Evolutionary conservation across 2,888 invertebrate species (phyloP).

Genomic region (Pyrgus malvae): DNA sequence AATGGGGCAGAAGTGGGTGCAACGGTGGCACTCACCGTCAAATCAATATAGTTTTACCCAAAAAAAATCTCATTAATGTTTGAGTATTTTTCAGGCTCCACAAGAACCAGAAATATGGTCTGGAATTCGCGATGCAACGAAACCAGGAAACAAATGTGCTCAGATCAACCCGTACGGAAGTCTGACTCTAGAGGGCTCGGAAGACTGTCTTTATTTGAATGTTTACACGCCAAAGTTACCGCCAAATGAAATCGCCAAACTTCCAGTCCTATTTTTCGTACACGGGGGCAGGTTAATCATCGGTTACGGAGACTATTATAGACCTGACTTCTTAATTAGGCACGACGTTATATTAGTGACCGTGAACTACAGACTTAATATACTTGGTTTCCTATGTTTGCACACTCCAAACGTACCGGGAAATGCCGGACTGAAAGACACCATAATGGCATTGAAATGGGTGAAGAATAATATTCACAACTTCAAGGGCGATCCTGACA

Average conservation of each 20-base stretch:
- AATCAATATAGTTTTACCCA: too few species aligned
- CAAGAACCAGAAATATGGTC: conserved; percentile 54
- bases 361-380: conserved; percentile 61
- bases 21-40: neutral
- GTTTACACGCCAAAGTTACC: conserved; percentile 83
- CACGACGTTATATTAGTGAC: conserved; percentile 65
- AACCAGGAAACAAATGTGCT: conserved; percentile 65
- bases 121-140: conserved; percentile 60
- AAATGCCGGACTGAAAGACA: conserved; percentile 65
- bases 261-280: conserved; percentile 80
- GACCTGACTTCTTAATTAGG: conserved; percentile 61
- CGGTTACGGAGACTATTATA: conserved; percentile 76
- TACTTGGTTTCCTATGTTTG: conserved; percentile 64
- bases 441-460: conserved; percentile 63
- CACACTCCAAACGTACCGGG: conserved; percentile 64
- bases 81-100: conserved; percentile 65
- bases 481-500: conserved; percentile 61
- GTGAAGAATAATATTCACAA: conserved; percentile 55
- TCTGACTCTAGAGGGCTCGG: conserved; percentile 71
- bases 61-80: neutral
- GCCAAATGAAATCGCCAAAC: conserved; percentile 47
- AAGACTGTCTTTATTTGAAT: conserved; percentile 87
- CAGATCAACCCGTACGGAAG: conserved; percentile 68
- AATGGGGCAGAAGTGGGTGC: too few species aligned
- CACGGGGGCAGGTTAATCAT: conserved; percentile 81